Conservation (phyloP, 2,888 invertebrate species). For the Rotaria macrura region DNA sequence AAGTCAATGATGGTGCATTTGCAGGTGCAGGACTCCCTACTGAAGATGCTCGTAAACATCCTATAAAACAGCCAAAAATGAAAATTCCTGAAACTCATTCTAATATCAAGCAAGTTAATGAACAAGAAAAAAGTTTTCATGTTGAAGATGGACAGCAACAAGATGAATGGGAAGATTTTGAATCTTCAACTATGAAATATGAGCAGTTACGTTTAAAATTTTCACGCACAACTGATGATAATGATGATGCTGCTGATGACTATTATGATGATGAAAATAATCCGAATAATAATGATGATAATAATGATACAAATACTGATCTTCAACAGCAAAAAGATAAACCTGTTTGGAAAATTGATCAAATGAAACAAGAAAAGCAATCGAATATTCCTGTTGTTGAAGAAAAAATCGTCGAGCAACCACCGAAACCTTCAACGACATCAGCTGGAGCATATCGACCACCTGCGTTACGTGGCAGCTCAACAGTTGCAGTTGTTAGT, state of each 20-base stretch:
- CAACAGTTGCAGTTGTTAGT: not conserved
- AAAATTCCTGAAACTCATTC: not conserved
- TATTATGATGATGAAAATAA: not conserved
- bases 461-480: not conserved
- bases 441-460: not conserved
- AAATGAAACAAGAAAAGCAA: not conserved
- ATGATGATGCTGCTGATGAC: not conserved
- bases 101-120: not conserved
- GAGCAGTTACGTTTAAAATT: not conserved
- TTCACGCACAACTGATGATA: not conserved
- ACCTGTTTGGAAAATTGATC: not conserved
- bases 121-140: not conserved
- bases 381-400: not conserved
- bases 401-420: not conserved
- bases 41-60: not conserved
- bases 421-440: not conserved
- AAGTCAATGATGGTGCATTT: not conserved
- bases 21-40: not conserved
- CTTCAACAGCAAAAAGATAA: not conserved
- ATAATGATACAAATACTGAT: not conserved
- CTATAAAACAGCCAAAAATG: not conserved
- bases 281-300: not conserved
- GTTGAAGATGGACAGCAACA: not conserved
- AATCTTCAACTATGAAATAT: not conserved
- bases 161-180: constrained; percentile 18